A percentile compares a stretch with the other conserved stretches of the same genome.
Evolutionary conservation across 2,888 invertebrate species (phyloP).

Genomic region (Bibio marci): DNA sequence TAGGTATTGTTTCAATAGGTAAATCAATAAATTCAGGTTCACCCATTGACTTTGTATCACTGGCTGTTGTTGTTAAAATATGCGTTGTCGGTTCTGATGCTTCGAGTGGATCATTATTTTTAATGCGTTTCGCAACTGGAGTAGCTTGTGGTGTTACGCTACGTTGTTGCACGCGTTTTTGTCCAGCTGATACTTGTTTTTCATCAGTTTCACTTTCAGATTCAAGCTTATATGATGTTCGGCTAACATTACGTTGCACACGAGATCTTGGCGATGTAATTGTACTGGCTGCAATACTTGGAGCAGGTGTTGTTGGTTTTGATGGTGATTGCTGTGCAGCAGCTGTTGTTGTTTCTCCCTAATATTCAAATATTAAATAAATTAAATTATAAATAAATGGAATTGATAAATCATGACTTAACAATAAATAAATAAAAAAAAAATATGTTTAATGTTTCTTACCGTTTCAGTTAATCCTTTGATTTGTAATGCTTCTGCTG

Average conservation of each 20-base stretch:
- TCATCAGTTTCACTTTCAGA: constrained; percentile 45
- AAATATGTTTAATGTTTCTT: constrained; percentile 25
- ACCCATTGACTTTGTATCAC: constrained; percentile 14
- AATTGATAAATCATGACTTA: too few relatives aligned
- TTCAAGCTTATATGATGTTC: constrained; percentile 38
- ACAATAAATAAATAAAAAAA: constrained; percentile 33
- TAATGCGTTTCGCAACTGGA: constrained; percentile 14
- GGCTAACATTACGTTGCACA: constrained; percentile 20
- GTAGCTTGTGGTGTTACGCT: constrained; percentile 19
- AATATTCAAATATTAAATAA: constrained; percentile 37
- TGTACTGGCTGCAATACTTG: constrained; percentile 13
- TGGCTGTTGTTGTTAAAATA: constrained; percentile 35
- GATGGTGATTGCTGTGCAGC: constrained; percentile 32
- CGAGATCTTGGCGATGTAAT: constrained; percentile 17
- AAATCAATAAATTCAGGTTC: constrained; percentile 29
- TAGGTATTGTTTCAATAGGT: constrained; percentile 33
- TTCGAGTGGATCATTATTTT: constrained; percentile 43
- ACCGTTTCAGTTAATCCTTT: constrained; percentile 46
- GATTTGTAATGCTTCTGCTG: constrained; percentile 53
- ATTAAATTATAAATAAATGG: too few relatives aligned
- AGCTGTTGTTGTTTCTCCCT: constrained; percentile 48
- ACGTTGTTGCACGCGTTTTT: constrained; percentile 26
- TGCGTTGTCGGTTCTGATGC: constrained; percentile 36
- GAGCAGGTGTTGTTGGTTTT: constrained; percentile 45
- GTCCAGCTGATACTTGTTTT: constrained; percentile 30